phyloP scores from a whole-genome alignment of 2,888 invertebrate species.

The Melanargia galathea region DNA sequence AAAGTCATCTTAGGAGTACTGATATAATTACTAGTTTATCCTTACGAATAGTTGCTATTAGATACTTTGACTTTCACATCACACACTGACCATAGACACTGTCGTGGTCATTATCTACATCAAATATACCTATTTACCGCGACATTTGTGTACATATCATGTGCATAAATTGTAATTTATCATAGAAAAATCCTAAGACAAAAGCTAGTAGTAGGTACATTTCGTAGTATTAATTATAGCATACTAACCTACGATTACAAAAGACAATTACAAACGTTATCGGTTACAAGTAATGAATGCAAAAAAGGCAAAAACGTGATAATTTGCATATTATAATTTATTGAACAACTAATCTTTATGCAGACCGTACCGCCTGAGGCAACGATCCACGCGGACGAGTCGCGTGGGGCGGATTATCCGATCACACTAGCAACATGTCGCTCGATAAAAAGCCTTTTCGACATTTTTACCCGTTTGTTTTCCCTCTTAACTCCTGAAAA shows the following conservation, averaged over 20 bases:
- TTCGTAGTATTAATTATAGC: neutral
- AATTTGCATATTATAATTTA: constrained; percentile 20
- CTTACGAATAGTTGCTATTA: too few relatives aligned
- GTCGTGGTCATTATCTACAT: too few relatives aligned
- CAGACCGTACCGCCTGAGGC: constrained; percentile 35
- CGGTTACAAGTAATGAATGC: constrained; percentile 15
- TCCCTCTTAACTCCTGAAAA: too few relatives aligned
- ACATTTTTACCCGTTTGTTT: neutral
- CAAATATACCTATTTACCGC: too few relatives aligned
- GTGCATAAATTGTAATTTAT: too few relatives aligned
- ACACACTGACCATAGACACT: too few relatives aligned
- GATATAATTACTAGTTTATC: too few relatives aligned
- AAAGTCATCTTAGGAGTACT: too few relatives aligned
- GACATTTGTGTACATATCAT: too few relatives aligned
- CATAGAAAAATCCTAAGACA: too few relatives aligned
- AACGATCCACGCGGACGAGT: constrained; percentile 15
- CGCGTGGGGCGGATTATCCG: constrained; percentile 31
- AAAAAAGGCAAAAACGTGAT: constrained; percentile 9
- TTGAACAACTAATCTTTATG: constrained; percentile 24
- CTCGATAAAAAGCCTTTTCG: neutral
- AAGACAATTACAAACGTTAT: constrained; percentile 20
- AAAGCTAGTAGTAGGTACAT: too few relatives aligned
- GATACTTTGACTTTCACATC: too few relatives aligned
- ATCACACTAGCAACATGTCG: constrained; percentile 7
- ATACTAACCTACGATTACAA: constrained; percentile 11